A percentile compares a stretch with the other conserved stretches of the same genome.
Evolutionary conservation across 2,888 invertebrate genomes (phyloP).

Genomic region (Netelia inedita): DNA sequence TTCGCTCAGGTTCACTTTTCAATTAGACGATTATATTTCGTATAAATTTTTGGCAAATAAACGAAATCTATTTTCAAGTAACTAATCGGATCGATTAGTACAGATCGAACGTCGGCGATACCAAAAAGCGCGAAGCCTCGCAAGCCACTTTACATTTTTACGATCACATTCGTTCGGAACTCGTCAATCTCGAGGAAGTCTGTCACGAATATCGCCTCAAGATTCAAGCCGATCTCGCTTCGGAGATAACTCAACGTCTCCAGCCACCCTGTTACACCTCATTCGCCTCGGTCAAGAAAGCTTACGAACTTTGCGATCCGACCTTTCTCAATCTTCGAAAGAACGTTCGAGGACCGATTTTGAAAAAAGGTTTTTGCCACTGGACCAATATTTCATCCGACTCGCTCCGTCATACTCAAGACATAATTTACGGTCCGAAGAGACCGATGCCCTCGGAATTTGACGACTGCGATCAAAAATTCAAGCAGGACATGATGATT

Average conservation of each 20-base stretch:
- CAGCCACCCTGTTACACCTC: conserved; percentile 50
- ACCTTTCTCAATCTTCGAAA: neutral
- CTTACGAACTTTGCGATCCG: conserved; percentile 18
- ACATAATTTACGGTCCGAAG: conserved; percentile 63
- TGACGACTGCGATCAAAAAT: conserved; percentile 73
- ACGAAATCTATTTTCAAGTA: neutral
- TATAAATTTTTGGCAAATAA: neutral
- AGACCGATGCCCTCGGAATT: conserved; percentile 64
- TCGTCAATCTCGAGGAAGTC: conserved; percentile 66
- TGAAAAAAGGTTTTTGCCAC: conserved; percentile 43
- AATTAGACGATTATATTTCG: neutral
- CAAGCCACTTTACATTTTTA: conserved; percentile 55
- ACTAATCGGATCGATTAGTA: neutral
- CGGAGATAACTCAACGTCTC: conserved; percentile 55
- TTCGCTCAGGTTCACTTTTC: conserved; percentile 55
- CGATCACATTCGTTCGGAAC: conserved; percentile 57
- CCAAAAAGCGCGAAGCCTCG: conserved; percentile 3
- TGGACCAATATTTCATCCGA: conserved; percentile 68
- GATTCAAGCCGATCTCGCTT: conserved; percentile 66
- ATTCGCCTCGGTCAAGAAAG: conserved; percentile 31
- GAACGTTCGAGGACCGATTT: conserved; percentile 18
- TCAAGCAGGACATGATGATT: conserved; percentile 71
- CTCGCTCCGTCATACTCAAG: conserved; percentile 63
- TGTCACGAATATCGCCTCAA: conserved; percentile 67
- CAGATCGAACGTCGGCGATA: conserved; percentile 13